These are phyloP conservation scores for Ellobium chinense DNA, from an alignment of 2,888 invertebrate genomes.

Conservation along the genomic window DNA sequence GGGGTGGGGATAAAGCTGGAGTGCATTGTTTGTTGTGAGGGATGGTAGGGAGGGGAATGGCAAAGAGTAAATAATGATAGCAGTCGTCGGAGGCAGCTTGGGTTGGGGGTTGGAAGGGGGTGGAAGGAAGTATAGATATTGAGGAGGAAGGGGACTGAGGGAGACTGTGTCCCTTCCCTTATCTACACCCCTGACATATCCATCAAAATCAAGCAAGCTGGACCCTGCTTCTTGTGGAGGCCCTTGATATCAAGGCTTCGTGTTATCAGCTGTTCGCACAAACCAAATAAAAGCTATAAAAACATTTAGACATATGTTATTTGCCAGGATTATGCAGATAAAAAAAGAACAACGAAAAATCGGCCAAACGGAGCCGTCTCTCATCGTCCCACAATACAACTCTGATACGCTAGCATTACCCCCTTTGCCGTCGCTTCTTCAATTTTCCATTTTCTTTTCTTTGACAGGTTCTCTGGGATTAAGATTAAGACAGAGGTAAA, in stretches of 20 bases:
- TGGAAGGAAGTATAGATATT: background rate
- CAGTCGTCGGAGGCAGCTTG: too few relatives aligned
- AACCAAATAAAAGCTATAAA: background rate
- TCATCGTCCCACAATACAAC: background rate
- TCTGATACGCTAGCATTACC: background rate
- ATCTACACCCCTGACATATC: too few relatives aligned
- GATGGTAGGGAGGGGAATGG: background rate
- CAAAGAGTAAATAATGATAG: background rate
- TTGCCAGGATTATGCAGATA: background rate
- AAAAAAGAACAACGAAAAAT: background rate
- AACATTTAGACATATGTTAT: background rate
- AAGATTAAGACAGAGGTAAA: constrained; percentile 74
- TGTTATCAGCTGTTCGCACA: background rate
- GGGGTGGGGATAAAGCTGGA: too few relatives aligned
- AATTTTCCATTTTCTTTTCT: constrained; percentile 34
- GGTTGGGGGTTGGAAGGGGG: too few relatives aligned
- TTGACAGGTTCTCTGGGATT: constrained; percentile 71
- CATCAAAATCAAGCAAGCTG: too few relatives aligned
- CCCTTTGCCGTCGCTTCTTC: background rate
- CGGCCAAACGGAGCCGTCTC: background rate
- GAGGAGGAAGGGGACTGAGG: background rate
- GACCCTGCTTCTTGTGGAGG: too few relatives aligned
- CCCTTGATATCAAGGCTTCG: too few relatives aligned
- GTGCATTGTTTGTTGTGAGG: too few relatives aligned
- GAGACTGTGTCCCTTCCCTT: too few relatives aligned